Evolutionary conservation across 2,797 vertebrate genomes (phyloP).

Genomic region (Mycteria americana): DNA sequence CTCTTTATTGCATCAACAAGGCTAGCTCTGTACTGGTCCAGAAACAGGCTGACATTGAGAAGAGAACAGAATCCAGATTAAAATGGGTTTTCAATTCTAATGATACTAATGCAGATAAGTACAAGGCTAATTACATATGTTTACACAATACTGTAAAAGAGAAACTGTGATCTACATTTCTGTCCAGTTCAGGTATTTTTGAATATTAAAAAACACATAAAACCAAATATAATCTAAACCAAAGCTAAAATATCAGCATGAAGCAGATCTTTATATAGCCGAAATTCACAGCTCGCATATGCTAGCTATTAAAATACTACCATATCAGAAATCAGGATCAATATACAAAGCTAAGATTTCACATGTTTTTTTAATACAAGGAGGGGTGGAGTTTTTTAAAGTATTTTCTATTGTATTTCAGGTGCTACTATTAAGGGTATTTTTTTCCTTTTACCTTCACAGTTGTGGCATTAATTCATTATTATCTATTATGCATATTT

Average conservation of each 20-base stretch:
- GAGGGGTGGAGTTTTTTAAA: not conserved
- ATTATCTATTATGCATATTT: not conserved
- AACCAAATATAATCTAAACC: not conserved
- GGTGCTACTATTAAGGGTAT: not conserved
- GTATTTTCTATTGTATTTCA: not conserved
- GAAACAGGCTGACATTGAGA: conserved; percentile 91
- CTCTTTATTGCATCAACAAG: conserved; percentile 98
- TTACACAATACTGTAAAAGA: conserved; percentile 67
- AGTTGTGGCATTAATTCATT: not conserved
- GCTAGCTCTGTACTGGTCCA: conserved; percentile 96
- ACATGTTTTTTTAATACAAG: not conserved
- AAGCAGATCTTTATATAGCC: not conserved
- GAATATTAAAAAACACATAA: not conserved
- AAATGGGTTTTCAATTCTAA: conserved; percentile 81
- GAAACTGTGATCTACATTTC: conserved; percentile 53
- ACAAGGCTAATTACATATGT: conserved; percentile 82
- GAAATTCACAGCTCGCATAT: not conserved
- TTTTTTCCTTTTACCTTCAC: not conserved
- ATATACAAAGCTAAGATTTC: not conserved
- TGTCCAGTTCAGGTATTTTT: conserved; percentile 19
- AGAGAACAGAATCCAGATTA: conserved; percentile 83
- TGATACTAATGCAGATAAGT: conserved; percentile 84
- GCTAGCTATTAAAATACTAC: not conserved
- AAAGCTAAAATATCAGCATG: not conserved
- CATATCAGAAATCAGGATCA: not conserved